Base-by-base conservation (phyloP, 2,113 vertebrate genomes). In the Patagioenas fasciata region DNA sequence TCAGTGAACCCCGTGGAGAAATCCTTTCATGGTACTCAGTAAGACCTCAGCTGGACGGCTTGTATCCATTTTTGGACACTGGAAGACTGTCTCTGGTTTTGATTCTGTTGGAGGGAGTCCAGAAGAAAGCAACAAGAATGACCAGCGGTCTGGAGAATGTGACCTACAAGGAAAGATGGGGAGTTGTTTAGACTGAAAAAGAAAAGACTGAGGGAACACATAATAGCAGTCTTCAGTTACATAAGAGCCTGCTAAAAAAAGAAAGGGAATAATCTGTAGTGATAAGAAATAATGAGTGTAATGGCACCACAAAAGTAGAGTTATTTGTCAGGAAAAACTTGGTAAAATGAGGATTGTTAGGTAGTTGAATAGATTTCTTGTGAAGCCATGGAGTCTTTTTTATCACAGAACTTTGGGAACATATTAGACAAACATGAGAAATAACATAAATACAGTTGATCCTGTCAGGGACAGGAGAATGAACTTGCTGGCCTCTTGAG, bases 131-230 rank as follows among this genome's bases (percentile, higher is more conserved):
- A 91, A 51, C 60, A 78, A 69, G 86, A 89, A 91, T 96, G 86
- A 95, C 77, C 92, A 93, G 56, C 1, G 25, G 51, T 67, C 69
- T 56, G 48, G 77, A 84, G 91, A 97, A 95, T 92, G 83, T 97
- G 95, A 95, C 93, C 83, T 89, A 92, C 53, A 15, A 44, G 44
- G 61, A 61, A 79, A 61, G 89, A 93, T 87, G 80, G 73, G 84
- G 73, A 72, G 25, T 85, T 95, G 95, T 95, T 97, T 96, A 95
- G 89, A 92, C 89, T 97, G 80, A 89, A 92, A 95, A 79, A 16
- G 0, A 53, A 64, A 91, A 84, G 86, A 40, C 80, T 53, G n/a
- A 84, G 38, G 61, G 89, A 64, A 89, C 32, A 31, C 32, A 40
- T 67, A 71, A 32, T 71, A 89, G 70, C 69, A 67, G 70, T 34